Evolutionary conservation across 2,113 vertebrate species (phyloP).

Genomic region (human): GRCh38 chr3:78878501-78879000

Average conservation of each 20-base stretch:
- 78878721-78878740: neutral
- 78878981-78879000: neutral
- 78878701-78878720: neutral
- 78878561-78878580: too few species aligned
- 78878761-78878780: constrained; percentile 49
- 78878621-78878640: neutral
- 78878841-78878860: neutral
- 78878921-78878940: neutral
- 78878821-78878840: neutral
- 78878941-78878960: neutral
- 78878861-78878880: neutral
- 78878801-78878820: neutral
- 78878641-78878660: neutral
- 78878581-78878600: too few species aligned
- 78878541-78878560: too few species aligned
- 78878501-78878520: too few species aligned
- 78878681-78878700: neutral
- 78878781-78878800: neutral
- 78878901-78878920: neutral
- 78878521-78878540: too few species aligned
- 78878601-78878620: neutral
- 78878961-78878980: neutral
- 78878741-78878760: neutral
- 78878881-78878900: neutral
- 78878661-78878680: neutral